Base-by-base conservation (phyloP, 1,140 invertebrate species). In the Idris sp. region DNA sequence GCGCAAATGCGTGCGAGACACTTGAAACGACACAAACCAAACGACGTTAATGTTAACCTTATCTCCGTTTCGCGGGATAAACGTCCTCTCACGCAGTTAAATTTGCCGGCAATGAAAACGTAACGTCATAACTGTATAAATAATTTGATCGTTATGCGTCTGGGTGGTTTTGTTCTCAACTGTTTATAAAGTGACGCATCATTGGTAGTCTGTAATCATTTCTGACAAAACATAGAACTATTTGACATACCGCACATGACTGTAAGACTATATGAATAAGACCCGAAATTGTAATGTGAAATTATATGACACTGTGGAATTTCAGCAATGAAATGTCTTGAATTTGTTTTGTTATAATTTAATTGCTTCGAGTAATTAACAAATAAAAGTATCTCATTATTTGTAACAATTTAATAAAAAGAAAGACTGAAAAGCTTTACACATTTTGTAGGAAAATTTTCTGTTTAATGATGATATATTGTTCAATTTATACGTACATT, bases 91-190 rank as follows among this genome's bases (percentile, higher is more conserved):
- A 13, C 5, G 33, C 33, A 7, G 35, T 51, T 64, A 53, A 64
- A 53, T 53, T 28, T 44, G 48, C 46, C 11, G 26, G 26, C 22
- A 62, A 59, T 46, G 54, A 46, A 59, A 16, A 14, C 41, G 8
- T 13, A 5, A 2, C 44, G 44, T 62, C 54, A 51, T 40, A 62
- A 62, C 58, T 62, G 38, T 51, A 64, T 64, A 64, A 64, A 64
- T 64, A 64, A 64, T 51, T 44, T 10, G 18, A 62, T 62, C 35
- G 46, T 16, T 41, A 10, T 7, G 36, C 28, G 36, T 33, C 19
- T 51, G 16, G 30, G 30, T 16, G 26, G 19, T 64, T 48, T 53
- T 36, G 59, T 53, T 44, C 14, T 49, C 15, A n/a, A 28, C 28
- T 31, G 33, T 49, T 54, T 38, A n/a, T n/a, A 40, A 53, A 54